Conservation (phyloP, 2,797 vertebrate species). For the Triplophysa bombifrons region DNA sequence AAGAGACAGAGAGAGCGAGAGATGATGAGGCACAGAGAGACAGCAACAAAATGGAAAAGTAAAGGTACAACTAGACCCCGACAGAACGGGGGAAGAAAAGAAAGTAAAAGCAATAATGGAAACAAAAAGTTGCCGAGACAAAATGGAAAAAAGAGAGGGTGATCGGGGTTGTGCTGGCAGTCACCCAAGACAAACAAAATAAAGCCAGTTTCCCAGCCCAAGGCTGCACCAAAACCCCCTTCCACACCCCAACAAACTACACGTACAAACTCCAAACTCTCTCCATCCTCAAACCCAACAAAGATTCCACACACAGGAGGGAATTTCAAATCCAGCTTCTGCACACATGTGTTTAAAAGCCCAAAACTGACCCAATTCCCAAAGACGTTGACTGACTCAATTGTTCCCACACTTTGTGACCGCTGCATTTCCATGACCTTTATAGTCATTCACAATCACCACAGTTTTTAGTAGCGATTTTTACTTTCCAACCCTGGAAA, state of each 20-base stretch:
- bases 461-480: neutral
- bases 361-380: neutral
- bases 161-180: conserved; percentile 61
- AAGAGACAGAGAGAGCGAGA: conserved; percentile 11
- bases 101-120: conserved; percentile 50
- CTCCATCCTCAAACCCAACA: conserved; percentile 40
- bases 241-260: conserved; percentile 4
- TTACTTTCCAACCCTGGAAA: neutral
- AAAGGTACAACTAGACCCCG: conserved; percentile 36
- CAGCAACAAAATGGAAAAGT: conserved; percentile 38
- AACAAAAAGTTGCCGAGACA: conserved; percentile 51
- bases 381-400: neutral
- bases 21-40: conserved; percentile 25
- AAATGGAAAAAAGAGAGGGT: conserved; percentile 57
- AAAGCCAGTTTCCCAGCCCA: conserved; percentile 65
- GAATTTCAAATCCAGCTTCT: conserved; percentile 24
- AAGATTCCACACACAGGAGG: conserved; percentile 36
- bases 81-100: conserved; percentile 6
- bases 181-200: conserved; percentile 64
- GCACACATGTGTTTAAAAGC: neutral
- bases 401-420: conserved; percentile 1
- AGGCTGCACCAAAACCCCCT: conserved; percentile 51
- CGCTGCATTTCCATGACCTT: neutral
- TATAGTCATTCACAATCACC: conserved; percentile 5
- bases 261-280: conserved; percentile 24